These are phyloP conservation scores for Ophioderma brevispina DNA, from an alignment of 35 echinoderm and acorn worm species.

Conservation along the genomic window DNA sequence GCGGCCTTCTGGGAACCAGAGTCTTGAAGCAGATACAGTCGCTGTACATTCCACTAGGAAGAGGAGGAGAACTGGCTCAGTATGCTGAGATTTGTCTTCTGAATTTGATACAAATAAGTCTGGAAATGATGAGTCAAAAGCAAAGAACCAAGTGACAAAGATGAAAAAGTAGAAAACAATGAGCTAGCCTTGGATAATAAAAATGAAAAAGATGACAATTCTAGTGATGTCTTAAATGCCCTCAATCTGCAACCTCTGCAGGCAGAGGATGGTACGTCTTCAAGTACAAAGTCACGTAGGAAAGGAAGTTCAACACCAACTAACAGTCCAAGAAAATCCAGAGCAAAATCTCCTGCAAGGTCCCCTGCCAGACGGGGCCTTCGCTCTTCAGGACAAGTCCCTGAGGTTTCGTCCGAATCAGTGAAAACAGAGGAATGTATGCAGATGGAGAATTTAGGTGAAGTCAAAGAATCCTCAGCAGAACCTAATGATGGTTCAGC, in stretches of 20 bases:
- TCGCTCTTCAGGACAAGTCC: not conserved
- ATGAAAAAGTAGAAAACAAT: not conserved
- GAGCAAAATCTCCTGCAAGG: slow-evolving; percentile 1
- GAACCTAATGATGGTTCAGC: not conserved
- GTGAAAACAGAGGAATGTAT: too few relatives aligned
- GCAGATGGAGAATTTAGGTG: not conserved
- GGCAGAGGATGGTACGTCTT: not conserved
- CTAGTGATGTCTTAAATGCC: not conserved
- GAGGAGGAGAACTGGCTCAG: slow-evolving; percentile 24
- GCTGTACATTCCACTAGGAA: slow-evolving; percentile 6
- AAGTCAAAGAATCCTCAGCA: not conserved
- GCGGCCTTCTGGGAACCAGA: not conserved
- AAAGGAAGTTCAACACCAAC: not conserved
- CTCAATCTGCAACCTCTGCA: too few relatives aligned
- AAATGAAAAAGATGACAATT: not conserved
- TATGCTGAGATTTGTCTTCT: slow-evolving; percentile 34
- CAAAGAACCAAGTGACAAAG: not conserved
- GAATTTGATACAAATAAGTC: slow-evolving; percentile 31
- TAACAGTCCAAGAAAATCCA: not conserved
- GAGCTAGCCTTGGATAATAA: not conserved
- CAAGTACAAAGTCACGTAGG: not conserved
- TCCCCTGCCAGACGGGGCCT: slow-evolving; percentile 13
- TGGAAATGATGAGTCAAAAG: not conserved
- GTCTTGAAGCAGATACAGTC: not conserved
- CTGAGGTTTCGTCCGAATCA: too few relatives aligned